Conservation (phyloP, 2,113 vertebrate genomes). For the Leiothrix lutea region DNA sequence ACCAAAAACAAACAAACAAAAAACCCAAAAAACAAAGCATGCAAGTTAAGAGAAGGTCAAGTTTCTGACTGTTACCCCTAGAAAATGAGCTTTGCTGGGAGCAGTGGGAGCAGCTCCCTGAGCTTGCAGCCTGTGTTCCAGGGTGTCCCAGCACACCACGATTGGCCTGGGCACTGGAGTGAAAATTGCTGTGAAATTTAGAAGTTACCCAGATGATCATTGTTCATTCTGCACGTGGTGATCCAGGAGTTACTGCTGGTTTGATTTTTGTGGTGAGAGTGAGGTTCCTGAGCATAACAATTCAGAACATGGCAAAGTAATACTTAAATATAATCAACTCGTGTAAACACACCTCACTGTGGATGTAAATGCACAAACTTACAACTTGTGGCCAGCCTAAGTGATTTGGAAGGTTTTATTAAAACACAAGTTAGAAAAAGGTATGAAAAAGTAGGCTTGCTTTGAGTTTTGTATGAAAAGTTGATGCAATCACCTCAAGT, state of each 20-base stretch:
- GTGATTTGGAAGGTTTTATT: background rate
- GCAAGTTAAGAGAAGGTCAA: background rate
- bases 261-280: background rate
- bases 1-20: no score
- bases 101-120: background rate
- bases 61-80: background rate
- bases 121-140: background rate
- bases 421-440: background rate
- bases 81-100: background rate
- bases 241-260: background rate
- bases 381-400: background rate
- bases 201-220: background rate
- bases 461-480: background rate
- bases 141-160: accelerated
- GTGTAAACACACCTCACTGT: background rate
- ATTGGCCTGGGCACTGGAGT: background rate
- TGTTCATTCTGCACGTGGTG: accelerated
- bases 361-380: background rate
- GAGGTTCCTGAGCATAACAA: background rate
- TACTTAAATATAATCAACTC: background rate
- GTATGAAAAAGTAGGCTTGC: background rate
- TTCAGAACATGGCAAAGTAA: background rate
- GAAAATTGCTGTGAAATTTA: background rate
- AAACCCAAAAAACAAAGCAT: background rate
- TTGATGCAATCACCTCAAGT: background rate